Conservation (phyloP, 2,888 invertebrate species). For the Apantesis nais region DNA sequence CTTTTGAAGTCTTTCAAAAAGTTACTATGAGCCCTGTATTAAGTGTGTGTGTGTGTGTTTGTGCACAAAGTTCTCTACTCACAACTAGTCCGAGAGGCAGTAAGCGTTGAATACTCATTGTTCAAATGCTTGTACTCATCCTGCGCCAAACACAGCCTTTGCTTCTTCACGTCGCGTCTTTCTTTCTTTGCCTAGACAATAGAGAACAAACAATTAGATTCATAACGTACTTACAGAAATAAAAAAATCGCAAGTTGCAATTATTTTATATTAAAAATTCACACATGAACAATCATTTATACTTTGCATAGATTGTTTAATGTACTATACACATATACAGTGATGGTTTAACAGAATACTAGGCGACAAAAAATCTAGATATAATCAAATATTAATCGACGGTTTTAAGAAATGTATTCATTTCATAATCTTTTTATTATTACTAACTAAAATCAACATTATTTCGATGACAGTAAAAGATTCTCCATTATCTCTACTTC, state of each 20-base stretch:
- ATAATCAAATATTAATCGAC: background rate
- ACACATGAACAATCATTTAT: background rate
- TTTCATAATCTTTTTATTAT: background rate
- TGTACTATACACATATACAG: background rate
- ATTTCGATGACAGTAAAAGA: no score
- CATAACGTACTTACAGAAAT: background rate
- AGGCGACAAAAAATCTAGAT: background rate
- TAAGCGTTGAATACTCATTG: constrained; percentile 92
- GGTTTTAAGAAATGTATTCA: background rate
- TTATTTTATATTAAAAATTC: no score
- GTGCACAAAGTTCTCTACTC: constrained; percentile 83
- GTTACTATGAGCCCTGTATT: background rate
- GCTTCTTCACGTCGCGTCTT: constrained; percentile 97
- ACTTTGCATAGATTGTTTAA: background rate
- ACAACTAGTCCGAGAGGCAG: constrained; percentile 96
- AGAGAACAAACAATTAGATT: constrained; percentile 24
- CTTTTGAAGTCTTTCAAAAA: background rate
- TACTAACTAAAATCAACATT: background rate
- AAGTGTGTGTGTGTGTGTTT: no score
- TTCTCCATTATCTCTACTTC: background rate
- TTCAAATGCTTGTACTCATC: constrained; percentile 98
- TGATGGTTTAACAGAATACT: background rate
- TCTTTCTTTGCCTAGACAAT: constrained; percentile 95
- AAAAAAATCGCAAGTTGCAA: no score
- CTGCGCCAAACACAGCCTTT: constrained; percentile 96